phyloP scores from a whole-genome alignment of 2,888 invertebrate species.

The Prionchulus punctatus region DNA sequence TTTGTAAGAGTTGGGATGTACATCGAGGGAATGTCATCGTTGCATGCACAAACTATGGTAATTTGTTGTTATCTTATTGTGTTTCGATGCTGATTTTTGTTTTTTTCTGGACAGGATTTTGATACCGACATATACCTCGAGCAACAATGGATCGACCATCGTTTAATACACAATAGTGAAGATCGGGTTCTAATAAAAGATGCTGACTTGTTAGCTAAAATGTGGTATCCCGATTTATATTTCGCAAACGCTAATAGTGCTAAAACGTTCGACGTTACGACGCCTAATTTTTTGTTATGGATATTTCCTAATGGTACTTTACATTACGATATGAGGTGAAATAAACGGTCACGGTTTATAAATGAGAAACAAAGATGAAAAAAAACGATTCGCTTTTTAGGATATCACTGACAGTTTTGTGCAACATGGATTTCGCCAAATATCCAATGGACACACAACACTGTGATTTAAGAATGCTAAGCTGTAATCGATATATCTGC shows the following conservation, averaged over 20 bases:
- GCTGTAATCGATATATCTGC: no score
- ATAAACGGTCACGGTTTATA: neutral
- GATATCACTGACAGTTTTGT: constrained; percentile 27
- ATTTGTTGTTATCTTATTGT: no score
- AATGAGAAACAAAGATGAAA: neutral
- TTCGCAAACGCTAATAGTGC: constrained; percentile 29
- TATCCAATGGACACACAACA: constrained; percentile 27
- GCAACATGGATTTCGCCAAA: constrained; percentile 25
- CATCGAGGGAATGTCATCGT: neutral
- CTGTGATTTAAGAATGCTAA: constrained; percentile 25
- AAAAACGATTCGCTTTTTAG: constrained; percentile 15
- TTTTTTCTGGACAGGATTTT: no score
- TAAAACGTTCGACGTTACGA: constrained; percentile 27
- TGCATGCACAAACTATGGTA: neutral
- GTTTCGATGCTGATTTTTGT: no score
- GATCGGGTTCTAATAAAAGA: constrained; percentile 24
- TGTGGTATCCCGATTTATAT: constrained; percentile 20
- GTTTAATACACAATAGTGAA: constrained; percentile 25
- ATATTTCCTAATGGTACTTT: constrained; percentile 29
- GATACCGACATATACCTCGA: constrained; percentile 30
- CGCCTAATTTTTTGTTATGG: constrained; percentile 30
- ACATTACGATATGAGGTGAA: constrained; percentile 28
- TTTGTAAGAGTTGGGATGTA: neutral
- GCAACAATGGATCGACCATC: constrained; percentile 24
- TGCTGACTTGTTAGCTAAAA: neutral